These are phyloP conservation scores for Agonopterix arenella DNA, from an alignment of 2,888 invertebrate species.

Conservation along the genomic window DNA sequence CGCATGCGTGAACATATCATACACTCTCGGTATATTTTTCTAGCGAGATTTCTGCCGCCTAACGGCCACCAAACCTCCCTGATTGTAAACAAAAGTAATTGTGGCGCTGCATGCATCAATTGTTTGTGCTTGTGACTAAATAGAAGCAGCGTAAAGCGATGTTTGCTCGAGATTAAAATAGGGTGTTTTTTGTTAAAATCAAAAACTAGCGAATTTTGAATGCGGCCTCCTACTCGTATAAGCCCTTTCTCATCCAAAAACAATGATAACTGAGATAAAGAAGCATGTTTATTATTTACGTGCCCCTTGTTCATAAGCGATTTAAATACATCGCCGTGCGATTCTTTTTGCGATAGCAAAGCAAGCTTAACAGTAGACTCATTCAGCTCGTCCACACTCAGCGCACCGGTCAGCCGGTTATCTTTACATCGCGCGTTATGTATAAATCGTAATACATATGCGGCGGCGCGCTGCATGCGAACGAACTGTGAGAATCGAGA, in stretches of 20 bases:
- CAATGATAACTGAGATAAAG: conserved; percentile 1
- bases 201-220: conserved; percentile 1
- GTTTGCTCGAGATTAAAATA: conserved; percentile 1
- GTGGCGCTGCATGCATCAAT: conserved; percentile 4
- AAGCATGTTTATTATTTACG: not conserved
- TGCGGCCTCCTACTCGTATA: conserved; percentile 5
- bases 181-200: conserved; percentile 5
- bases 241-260: conserved; percentile 2
- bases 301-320: not conserved
- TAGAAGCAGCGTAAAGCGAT: conserved; percentile 1
- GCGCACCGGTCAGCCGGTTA: not conserved
- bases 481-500: conserved; percentile 7
- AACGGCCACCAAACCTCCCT: conserved; percentile 3
- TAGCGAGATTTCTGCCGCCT: conserved; percentile 7
- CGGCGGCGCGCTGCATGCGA: conserved; percentile 9
- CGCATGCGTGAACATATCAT: conserved; percentile 4
- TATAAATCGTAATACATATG: conserved; percentile 15
- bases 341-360: not conserved
- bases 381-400: not conserved
- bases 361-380: not conserved
- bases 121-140: conserved; percentile 2
- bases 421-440: not conserved
- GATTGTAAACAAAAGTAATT: not conserved
- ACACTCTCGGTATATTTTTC: conserved; percentile 1
- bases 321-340: not conserved